phyloP scores from a whole-genome alignment of 2,113 vertebrate genomes.

The Mohoua ochrocephala region DNA sequence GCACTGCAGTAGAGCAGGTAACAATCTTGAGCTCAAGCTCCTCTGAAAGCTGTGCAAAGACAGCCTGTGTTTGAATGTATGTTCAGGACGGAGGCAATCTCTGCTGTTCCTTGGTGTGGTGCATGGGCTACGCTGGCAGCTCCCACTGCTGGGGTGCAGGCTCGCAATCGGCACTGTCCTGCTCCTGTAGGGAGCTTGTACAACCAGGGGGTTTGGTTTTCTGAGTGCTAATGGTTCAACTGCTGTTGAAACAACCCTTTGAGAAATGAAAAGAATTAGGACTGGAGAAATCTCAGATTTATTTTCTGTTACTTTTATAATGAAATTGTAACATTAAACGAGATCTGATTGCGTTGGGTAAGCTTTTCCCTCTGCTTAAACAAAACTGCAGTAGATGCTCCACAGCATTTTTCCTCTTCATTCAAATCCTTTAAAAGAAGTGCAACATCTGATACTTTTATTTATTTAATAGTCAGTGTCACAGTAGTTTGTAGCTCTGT shows the following conservation, averaged over 20 bases:
- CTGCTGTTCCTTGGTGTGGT: background rate
- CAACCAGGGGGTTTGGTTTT: background rate
- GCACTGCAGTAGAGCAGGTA: background rate
- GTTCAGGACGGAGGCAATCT: background rate
- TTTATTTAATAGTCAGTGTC: background rate
- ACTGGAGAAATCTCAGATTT: background rate
- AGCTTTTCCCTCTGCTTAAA: background rate
- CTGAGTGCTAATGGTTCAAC: background rate
- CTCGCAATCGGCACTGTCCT: too few species aligned
- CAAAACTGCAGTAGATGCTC: background rate
- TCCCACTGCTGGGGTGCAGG: background rate
- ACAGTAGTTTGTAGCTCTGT: background rate
- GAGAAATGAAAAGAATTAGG: background rate
- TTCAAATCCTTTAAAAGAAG: background rate
- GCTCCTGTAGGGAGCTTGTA: background rate
- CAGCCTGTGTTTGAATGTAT: background rate
- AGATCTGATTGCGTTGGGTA: background rate
- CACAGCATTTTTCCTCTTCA: background rate
- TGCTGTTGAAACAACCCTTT: background rate
- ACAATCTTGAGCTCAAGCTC: background rate
- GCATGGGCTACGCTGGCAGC: rapidly evolving
- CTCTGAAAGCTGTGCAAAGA: background rate
- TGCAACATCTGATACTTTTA: background rate
- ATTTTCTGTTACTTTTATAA: background rate
- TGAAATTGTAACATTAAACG: rapidly evolving